Evolutionary conservation across 2,113 vertebrate genomes (phyloP), one percentile per base, ranked within the genome.

Genomic region (Siphamia tubifer): DNA sequence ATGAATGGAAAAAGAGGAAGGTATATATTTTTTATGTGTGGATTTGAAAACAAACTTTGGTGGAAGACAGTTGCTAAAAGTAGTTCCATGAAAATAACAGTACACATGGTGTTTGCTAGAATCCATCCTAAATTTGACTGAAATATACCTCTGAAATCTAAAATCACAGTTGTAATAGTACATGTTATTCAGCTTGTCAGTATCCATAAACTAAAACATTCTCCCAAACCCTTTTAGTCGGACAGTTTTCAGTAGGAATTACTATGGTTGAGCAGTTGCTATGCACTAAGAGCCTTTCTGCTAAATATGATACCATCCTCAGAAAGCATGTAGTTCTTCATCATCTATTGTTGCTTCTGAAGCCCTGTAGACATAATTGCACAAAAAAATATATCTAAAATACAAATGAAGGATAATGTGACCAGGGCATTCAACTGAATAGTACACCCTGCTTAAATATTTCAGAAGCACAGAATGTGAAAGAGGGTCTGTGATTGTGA

Each of bases 371-470:
- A 48, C 57, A 35, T 60, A 42, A 48, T 51, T 35, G 49, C 34
- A 20, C 32, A n/a, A n/a, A n/a, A 43, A 11, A n/a, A n/a, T 38
- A 11, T 49, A 38, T 38, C 43, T 53, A 62, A 57, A 57, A 64
- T 51, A 16, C 19, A 19, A 44, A 27, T 48, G 34, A 47, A 16
- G 39, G n/a, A n/a, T n/a, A 73, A 27, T 56, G 13, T 28, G 15
- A 17, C 60, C 21, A 40, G 17, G 32, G 44, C 27, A 38, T 72
- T 13, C 60, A 73, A 42, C 66, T 0, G 7, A 17, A 12, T 10
- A 45, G 67, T 27, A 42, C 35, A 42, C 65, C 39, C 43, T 64
- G 20, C 49, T 66, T 75, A 48, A 78, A 81, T 73, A 68, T 80
- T 83, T 78, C 39, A 77, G 39, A 36, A 16, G 48, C 47, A 20